Percentiles rank a stretch among this genome's conserved stretches.
Evolutionary conservation across 2,888 invertebrate genomes (phyloP).

Genomic region (Drosophila algonquin): DNA sequence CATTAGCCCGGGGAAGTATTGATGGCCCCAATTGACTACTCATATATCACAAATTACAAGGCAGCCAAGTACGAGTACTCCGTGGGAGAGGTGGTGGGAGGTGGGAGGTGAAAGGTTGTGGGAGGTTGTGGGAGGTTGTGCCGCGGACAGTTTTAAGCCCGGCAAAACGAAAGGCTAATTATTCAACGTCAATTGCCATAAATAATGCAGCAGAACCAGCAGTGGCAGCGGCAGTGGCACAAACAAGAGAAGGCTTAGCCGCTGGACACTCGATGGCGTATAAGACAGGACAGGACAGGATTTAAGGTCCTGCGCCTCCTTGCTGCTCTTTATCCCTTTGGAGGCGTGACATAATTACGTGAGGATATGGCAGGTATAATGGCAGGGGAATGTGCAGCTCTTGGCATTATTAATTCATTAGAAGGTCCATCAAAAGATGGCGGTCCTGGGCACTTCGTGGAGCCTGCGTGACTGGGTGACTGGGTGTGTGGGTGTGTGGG

Average conservation of each 20-base stretch:
- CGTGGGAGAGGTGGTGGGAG: no score
- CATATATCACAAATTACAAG: slow-evolving; percentile 50
- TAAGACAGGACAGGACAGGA: slow-evolving; percentile 19
- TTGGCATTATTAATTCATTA: slow-evolving; percentile 47
- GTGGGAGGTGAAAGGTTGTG: no score
- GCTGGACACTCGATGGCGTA: slow-evolving; percentile 30
- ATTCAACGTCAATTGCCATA: slow-evolving; percentile 77
- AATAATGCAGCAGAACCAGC: slow-evolving; percentile 56
- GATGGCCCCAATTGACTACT: slow-evolving; percentile 55
- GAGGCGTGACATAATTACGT: slow-evolving; percentile 47
- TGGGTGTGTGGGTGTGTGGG: background rate
- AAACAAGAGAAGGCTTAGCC: no score
- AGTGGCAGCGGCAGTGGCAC: background rate
- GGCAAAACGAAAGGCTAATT: slow-evolving; percentile 59
- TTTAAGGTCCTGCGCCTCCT: background rate
- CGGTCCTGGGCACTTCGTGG: no score
- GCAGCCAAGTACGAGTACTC: no score
- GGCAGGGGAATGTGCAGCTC: slow-evolving; percentile 6
- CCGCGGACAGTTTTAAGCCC: slow-evolving; percentile 38
- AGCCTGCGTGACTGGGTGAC: background rate
- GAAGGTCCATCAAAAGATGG: slow-evolving; percentile 28
- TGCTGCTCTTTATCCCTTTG: slow-evolving; percentile 24
- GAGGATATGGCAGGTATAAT: slow-evolving; percentile 35
- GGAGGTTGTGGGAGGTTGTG: no score
- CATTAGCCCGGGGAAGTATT: slow-evolving; percentile 64